Conservation (phyloP, 2,888 invertebrate genomes). For the Drosophila koepferae region DNA sequence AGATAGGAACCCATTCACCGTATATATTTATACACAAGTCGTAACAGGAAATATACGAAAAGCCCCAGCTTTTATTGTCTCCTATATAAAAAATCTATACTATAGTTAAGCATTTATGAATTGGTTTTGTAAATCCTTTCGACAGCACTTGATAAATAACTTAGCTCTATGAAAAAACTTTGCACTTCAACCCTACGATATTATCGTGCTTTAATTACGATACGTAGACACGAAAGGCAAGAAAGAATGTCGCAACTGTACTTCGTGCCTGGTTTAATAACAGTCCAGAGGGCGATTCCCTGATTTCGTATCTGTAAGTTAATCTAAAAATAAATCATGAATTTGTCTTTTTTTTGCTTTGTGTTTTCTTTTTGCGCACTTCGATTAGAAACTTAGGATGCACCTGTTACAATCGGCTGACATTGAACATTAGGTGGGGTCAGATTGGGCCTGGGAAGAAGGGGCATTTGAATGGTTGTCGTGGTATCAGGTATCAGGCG, state of each 20-base stretch:
- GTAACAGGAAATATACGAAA: neutral
- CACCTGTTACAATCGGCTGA: constrained; percentile 28
- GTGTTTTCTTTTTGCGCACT: constrained; percentile 24
- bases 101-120: neutral
- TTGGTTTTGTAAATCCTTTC: constrained; percentile 2
- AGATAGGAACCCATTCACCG: constrained; percentile 3
- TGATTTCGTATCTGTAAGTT: constrained; percentile 27
- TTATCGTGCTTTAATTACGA: constrained; percentile 3
- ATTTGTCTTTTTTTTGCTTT: constrained; percentile 10
- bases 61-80: neutral
- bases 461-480: neutral
- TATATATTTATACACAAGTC: neutral
- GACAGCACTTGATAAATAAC: constrained; percentile 5
- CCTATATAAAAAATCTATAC: neutral
- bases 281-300: constrained; percentile 34
- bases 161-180: neutral
- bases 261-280: constrained; percentile 9
- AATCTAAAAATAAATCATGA: constrained; percentile 48
- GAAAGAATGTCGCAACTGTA: constrained; percentile 23
- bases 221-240: neutral
- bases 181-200: neutral
- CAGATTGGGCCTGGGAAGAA: neutral
- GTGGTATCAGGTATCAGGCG: constrained; percentile 1
- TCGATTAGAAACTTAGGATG: constrained; percentile 23
- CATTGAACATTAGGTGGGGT: constrained; percentile 13